A percentile compares a stretch with the other conserved stretches of the same genome.
These are phyloP conservation scores for Varroa destructor DNA, from an alignment of 1,140 invertebrate species.

Conservation along the genomic window DNA sequence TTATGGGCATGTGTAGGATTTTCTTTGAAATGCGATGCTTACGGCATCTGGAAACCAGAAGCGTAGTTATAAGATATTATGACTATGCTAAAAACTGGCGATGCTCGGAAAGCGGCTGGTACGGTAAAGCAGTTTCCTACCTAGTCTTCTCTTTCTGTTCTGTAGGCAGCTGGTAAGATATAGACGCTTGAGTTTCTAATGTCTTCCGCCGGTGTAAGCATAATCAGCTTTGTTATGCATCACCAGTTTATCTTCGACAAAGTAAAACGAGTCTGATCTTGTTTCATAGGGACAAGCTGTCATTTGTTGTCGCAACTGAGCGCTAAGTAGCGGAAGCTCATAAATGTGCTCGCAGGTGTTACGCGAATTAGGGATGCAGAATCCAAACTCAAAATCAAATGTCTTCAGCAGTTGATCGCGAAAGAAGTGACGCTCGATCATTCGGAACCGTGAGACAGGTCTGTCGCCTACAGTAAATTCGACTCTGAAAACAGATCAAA, in stretches of 20 bases:
- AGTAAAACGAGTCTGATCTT: slow-evolving; percentile 94
- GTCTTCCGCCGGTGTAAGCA: slow-evolving; percentile 59
- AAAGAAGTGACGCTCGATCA: slow-evolving; percentile 97
- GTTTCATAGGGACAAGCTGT: slow-evolving; percentile 89
- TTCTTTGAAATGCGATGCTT: too few relatives aligned
- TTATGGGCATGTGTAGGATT: too few relatives aligned
- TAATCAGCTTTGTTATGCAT: slow-evolving; percentile 99
- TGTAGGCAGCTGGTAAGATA: too few relatives aligned
- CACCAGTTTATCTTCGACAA: slow-evolving; percentile 86
- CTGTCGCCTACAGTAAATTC: slow-evolving; percentile 87
- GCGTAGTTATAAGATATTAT: too few relatives aligned
- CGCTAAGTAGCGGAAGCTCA: slow-evolving; percentile 78
- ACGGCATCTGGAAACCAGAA: too few relatives aligned
- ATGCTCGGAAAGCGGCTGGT: too few relatives aligned
- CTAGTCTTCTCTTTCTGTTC: too few relatives aligned
- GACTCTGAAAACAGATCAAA: slow-evolving; percentile 51
- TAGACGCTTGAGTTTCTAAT: neutral
- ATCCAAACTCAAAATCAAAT: slow-evolving; percentile 99
- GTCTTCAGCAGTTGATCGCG: slow-evolving; percentile 82
- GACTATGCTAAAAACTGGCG: too few relatives aligned
- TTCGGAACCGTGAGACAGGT: slow-evolving; percentile 85
- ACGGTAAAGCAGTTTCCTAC: too few relatives aligned
- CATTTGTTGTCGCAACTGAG: slow-evolving; percentile 83
- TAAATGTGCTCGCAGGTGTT: slow-evolving; percentile 99
- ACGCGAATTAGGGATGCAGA: slow-evolving; percentile 91